Base-by-base conservation (phyloP, 2,888 invertebrate genomes). In the Drosophila formosana region DNA sequence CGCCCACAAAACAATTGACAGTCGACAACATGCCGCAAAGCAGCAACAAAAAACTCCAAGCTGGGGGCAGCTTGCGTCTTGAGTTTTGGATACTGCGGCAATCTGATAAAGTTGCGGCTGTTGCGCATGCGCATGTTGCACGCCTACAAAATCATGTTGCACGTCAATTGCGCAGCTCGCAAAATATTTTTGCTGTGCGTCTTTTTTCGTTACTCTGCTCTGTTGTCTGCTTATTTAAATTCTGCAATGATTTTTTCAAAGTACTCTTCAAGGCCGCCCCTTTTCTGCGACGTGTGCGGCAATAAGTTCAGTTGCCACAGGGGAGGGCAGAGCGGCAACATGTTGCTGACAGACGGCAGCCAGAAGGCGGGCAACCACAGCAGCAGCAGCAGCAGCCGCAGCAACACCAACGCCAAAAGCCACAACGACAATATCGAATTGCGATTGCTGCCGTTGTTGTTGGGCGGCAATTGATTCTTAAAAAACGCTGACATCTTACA, bases 121-220 rank as follows among this genome's bases (percentile, higher is more conserved):
- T 88, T 89, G 82, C 84, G 78, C 90, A 90, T 87, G 89, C 84
- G 90, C 91, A 92, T 92, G 91, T 92, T 90, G 89, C 82, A 89
- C 92, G 92, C 92, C 92, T 91, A 92, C 92, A 92, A 92, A 92
- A 90, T 91, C 91, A 89, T 92, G 92, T 92, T 91, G 90, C 89
- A 88, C 89, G 92, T 92, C 92, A 91, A 82, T 89, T 78, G 81
- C 67, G 66, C 50, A 57, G 69, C 63, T 60, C 62, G 72, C 66
- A 62, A 71, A 72, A 68, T 76, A 66, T 83, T 77, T 77, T 67
- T 18, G 18, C 53, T 56, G 67, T 41, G 58, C 61, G 55, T 78
- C 56, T 53, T 76, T 72, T 73, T 58, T 53, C 41, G 32, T 39
- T 67, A 34, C 52, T 45, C 18, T n/a, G 50, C 18, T 55, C 51